Evolutionary conservation across 2,113 vertebrate species (phyloP).

Genomic region (Podarcis muralis): DNA sequence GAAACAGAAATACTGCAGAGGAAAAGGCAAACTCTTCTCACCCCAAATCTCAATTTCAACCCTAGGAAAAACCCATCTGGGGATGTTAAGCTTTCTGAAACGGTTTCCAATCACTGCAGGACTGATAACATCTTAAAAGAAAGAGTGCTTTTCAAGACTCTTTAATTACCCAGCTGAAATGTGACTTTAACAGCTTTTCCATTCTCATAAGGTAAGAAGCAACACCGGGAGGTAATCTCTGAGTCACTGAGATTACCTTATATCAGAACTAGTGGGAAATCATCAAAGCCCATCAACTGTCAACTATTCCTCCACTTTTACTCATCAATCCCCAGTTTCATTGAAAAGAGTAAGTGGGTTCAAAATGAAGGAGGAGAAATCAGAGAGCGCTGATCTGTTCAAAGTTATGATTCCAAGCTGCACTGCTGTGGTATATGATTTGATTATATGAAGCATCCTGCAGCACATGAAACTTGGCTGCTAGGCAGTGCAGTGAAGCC

Average conservation of each 20-base stretch:
- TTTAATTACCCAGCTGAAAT: not conserved
- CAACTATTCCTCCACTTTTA: rapidly evolving
- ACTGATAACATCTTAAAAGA: not conserved
- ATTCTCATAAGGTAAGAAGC: not conserved
- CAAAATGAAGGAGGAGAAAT: not conserved
- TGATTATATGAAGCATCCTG: not conserved
- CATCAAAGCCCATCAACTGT: not conserved
- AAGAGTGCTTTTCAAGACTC: not conserved
- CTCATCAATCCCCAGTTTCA: not conserved
- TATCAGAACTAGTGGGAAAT: not conserved
- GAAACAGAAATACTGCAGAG: not conserved
- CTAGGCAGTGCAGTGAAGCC: not conserved
- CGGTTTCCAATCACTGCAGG: rapidly evolving
- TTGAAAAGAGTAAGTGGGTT: not conserved
- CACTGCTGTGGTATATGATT: not conserved
- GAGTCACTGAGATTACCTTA: constrained; percentile 3
- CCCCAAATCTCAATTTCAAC: not conserved
- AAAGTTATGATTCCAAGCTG: not conserved
- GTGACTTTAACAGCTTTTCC: not conserved
- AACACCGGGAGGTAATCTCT: not conserved
- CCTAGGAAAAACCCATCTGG: constrained; percentile 6
- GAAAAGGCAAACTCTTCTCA: not conserved
- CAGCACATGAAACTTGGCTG: not conserved
- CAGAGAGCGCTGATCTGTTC: not conserved
- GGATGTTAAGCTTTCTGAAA: not conserved